These are phyloP conservation scores for Dendrolimus houi DNA, from an alignment of 2,888 invertebrate species.

Conservation along the genomic window DNA sequence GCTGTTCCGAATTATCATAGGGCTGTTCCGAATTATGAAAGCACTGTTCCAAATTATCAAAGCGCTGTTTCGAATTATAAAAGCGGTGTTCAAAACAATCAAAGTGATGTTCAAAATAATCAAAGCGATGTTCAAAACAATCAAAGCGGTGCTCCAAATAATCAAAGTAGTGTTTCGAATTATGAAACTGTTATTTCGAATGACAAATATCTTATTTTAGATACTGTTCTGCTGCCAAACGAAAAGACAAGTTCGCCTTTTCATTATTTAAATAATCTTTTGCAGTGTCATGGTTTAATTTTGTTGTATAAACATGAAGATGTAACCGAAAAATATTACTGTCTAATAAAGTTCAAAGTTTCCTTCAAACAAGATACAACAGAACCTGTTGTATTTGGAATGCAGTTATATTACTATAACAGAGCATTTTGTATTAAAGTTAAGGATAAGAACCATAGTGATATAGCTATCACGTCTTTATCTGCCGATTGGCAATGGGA, in stretches of 20 bases:
- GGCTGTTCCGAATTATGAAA: no score
- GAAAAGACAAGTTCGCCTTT: constrained; percentile 48
- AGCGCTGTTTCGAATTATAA: no score
- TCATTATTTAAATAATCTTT: constrained; percentile 40
- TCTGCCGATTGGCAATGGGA: constrained; percentile 64
- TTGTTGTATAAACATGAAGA: constrained; percentile 28
- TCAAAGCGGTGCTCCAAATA: not conserved
- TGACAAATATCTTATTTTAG: constrained; percentile 29
- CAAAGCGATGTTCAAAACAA: not conserved
- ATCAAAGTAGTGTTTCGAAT: not conserved
- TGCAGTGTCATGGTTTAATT: constrained; percentile 37
- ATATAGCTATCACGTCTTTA: constrained; percentile 36
- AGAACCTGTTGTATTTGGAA: constrained; percentile 33
- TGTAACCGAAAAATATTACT: constrained; percentile 22
- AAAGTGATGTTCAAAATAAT: not conserved
- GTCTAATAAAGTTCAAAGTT: constrained; percentile 52
- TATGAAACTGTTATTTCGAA: not conserved
- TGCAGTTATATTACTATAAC: constrained; percentile 31
- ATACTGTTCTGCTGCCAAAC: constrained; percentile 51
- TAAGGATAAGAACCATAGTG: constrained; percentile 27
- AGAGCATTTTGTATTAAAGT: constrained; percentile 45
- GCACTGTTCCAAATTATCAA: no score
- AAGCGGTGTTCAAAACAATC: no score
- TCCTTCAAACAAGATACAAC: constrained; percentile 38
- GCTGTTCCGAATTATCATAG: no score